These are phyloP conservation scores for Drosophila hydei DNA, from an alignment of 1,140 invertebrate genomes.

Conservation along the genomic window DNA sequence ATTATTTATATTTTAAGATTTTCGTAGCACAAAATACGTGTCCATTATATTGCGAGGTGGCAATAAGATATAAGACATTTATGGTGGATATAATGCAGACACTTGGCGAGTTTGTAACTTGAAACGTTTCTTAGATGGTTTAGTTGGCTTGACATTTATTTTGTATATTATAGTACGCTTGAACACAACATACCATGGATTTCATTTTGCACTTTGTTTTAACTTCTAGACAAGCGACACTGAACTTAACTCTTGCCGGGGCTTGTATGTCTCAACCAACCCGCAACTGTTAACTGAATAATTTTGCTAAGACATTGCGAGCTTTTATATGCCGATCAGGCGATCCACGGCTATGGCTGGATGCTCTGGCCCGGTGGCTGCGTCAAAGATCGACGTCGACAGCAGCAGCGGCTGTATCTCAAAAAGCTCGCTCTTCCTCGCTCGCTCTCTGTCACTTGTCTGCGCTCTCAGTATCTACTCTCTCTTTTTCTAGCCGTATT, in stretches of 20 bases:
- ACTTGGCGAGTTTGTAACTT: conserved; percentile 30
- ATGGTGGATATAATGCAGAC: conserved; percentile 13
- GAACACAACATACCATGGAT: conserved; percentile 78
- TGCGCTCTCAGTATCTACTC: background rate
- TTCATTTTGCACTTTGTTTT: conserved; percentile 77
- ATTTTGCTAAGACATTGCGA: conserved; percentile 74
- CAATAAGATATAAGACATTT: background rate
- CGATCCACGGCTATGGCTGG: conserved; percentile 24
- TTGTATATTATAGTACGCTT: conserved; percentile 44
- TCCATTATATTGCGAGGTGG: conserved; percentile 9
- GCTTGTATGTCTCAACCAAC: conserved; percentile 79
- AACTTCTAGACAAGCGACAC: conserved; percentile 48
- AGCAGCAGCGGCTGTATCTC: conserved; percentile 33
- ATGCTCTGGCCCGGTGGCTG: conserved; percentile 59
- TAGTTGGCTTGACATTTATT: conserved; percentile 22
- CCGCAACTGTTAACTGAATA: conserved; percentile 84
- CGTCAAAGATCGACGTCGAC: conserved; percentile 37
- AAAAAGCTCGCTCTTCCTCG: conserved; percentile 57
- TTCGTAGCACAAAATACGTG: conserved; percentile 14
- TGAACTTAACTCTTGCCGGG: conserved; percentile 43
- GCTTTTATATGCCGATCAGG: conserved; percentile 78
- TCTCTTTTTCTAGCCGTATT: conserved; percentile 8
- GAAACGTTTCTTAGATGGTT: background rate
- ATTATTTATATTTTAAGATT: conserved; percentile 1
- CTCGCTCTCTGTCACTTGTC: conserved; percentile 26